Percentiles rank a stretch among this genome's conserved stretches.
phyloP scores from a whole-genome alignment of 2,888 invertebrate genomes.

The Eilema sororculum region DNA sequence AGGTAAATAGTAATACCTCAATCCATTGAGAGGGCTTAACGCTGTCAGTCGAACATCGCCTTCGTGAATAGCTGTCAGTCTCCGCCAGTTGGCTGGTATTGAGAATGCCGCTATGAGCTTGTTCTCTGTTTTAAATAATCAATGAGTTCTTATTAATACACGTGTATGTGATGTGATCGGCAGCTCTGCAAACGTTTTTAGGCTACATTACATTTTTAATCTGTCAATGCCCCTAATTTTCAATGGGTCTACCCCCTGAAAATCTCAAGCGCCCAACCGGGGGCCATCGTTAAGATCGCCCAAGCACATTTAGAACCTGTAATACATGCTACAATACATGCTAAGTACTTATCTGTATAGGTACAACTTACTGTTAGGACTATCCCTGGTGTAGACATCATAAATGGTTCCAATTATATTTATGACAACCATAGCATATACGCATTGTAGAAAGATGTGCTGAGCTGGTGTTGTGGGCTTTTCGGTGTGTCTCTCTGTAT shows the following conservation, averaged over 20 bases:
- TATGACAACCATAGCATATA: constrained; percentile 39
- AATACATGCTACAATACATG: too few relatives aligned
- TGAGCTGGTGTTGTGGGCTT: constrained; percentile 31
- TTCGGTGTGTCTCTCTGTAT: constrained; percentile 22
- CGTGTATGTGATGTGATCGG: background rate
- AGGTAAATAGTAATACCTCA: too few relatives aligned
- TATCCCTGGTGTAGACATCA: constrained; percentile 32
- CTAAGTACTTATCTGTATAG: too few relatives aligned
- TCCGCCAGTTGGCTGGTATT: constrained; percentile 40
- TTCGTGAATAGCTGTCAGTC: constrained; percentile 26
- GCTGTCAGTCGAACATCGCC: constrained; percentile 30
- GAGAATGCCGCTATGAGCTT: constrained; percentile 41
- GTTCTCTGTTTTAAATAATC: constrained; percentile 36
- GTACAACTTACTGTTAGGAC: constrained; percentile 50
- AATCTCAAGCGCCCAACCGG: too few relatives aligned
- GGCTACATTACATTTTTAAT: too few relatives aligned
- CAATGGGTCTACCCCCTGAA: too few relatives aligned
- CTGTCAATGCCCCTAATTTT: too few relatives aligned
- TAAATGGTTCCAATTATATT: constrained; percentile 55
- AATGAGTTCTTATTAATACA: background rate
- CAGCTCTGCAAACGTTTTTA: too few relatives aligned
- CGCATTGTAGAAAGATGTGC: constrained; percentile 32
- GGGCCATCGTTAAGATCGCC: too few relatives aligned
- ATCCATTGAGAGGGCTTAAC: constrained; percentile 30
- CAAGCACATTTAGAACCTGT: too few relatives aligned